These are phyloP conservation scores for Australoheros facetus DNA, from an alignment of 2,797 vertebrate species.

Conservation along the genomic window DNA sequence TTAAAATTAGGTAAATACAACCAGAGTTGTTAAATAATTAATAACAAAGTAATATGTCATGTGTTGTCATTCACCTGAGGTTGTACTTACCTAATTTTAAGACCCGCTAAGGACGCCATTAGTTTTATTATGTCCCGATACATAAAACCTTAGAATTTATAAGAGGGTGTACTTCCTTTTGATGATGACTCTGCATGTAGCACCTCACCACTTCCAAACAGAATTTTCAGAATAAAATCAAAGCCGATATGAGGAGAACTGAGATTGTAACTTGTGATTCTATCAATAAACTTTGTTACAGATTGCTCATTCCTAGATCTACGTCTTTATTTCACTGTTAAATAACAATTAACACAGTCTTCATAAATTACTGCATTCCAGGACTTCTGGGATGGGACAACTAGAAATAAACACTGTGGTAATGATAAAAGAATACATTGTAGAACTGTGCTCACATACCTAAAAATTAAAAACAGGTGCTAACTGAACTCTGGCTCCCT, in stretches of 20 bases:
- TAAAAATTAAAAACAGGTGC: conserved; percentile 1
- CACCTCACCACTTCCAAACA: no score
- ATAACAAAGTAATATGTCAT: not conserved
- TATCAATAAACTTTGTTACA: not conserved
- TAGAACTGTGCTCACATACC: not conserved
- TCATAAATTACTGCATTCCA: conserved; percentile 12
- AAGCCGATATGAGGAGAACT: not conserved
- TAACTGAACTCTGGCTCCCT: not conserved
- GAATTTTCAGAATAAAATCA: no score
- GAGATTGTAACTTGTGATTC: not conserved
- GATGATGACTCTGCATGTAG: no score
- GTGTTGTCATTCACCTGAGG: not conserved
- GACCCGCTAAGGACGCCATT: not conserved
- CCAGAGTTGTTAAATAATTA: not conserved
- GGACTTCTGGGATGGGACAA: not conserved
- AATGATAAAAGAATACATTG: not conserved
- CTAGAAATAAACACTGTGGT: not conserved
- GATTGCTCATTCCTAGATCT: not conserved
- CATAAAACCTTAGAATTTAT: not conserved
- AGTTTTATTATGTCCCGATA: not conserved
- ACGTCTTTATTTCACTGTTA: not conserved
- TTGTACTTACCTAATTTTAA: not conserved
- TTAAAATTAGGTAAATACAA: not conserved
- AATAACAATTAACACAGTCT: not conserved
- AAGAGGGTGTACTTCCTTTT: not conserved